Evolutionary conservation across 2,113 vertebrate genomes (phyloP).

Genomic region (Ailurus styani): DNA sequence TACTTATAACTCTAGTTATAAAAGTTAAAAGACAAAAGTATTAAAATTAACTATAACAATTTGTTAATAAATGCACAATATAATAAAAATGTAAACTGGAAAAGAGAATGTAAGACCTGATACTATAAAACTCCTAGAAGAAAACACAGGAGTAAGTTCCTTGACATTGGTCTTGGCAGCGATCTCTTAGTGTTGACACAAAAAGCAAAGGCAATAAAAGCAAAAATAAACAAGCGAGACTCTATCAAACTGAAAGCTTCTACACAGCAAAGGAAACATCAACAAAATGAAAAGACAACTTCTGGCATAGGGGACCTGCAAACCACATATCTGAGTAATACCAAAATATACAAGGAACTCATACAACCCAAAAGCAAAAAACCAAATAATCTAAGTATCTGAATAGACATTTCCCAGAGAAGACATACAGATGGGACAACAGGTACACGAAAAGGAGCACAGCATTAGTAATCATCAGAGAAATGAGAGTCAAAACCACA

Average conservation of each 20-base stretch:
- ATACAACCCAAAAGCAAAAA: background rate
- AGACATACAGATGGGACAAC: background rate
- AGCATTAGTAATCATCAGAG: background rate
- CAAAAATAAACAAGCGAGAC: background rate
- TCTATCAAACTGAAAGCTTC: background rate
- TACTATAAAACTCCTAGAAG: background rate
- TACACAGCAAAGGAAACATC: background rate
- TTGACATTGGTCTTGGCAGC: background rate
- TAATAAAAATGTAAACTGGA: background rate
- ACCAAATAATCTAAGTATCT: background rate
- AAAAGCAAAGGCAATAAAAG: background rate
- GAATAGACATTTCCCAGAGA: background rate
- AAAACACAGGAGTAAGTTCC: background rate
- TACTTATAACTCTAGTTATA: background rate
- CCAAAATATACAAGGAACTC: background rate
- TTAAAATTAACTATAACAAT: background rate
- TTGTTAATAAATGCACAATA: background rate
- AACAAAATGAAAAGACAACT: background rate
- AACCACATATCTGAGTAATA: background rate
- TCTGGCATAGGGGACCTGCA: background rate
- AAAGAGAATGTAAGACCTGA: background rate
- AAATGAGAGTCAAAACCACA: background rate
- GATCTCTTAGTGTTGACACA: background rate
- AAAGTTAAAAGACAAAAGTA: background rate
- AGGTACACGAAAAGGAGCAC: background rate